Evolutionary conservation across 1,140 invertebrate species (phyloP), one percentile per base, ranked within the genome.

Genomic region (Anagrus nilaparvatae): DNA sequence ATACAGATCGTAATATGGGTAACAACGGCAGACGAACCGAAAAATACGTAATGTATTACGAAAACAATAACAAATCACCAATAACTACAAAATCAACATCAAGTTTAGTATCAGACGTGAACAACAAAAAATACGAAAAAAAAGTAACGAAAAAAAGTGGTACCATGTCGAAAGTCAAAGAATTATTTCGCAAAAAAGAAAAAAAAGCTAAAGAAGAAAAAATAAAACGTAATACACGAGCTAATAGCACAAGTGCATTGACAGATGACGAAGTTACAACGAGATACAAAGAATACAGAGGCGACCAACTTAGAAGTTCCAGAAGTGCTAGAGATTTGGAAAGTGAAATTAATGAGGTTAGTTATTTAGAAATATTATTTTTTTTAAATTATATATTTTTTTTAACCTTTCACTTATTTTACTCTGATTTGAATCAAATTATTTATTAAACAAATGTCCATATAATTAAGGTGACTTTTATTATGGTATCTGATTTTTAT

Each of bases 1-100:
- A 79, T 47, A 77, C 77, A 10, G 77, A 80, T 45, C 35, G 56
- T 2, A 65, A 57, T 25, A 65, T 65, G 61, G 61, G 32, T 13
- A 18, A 4, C 16, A 68, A 14, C 29, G 5, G 5, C 29, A 30
- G 29, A 9, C 32, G 32, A 18, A 63, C 67, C 38, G 63, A 69
- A 19, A 74, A 75, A 34, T 82, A 77, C 47, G 61, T 69, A 7
- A 17, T 34, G 31, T 24, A 47, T 10, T 27, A 41, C 33, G 27
- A 46, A 3, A 12, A 3, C 16, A 38, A 44, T 38, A 44, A 46
- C 21, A 50, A 57, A 7, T 43, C 43, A 18, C 44, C 54, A n/a
- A 13, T 65, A 1, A 61, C 57, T 5, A 44, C 58, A 2, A 67
- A 67, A 19, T 63, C 65, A 13, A 62, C 65, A 2, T 53, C 58